Conservation (phyloP, 2,797 vertebrate genomes). For the Eurystomus glaucurus region DNA sequence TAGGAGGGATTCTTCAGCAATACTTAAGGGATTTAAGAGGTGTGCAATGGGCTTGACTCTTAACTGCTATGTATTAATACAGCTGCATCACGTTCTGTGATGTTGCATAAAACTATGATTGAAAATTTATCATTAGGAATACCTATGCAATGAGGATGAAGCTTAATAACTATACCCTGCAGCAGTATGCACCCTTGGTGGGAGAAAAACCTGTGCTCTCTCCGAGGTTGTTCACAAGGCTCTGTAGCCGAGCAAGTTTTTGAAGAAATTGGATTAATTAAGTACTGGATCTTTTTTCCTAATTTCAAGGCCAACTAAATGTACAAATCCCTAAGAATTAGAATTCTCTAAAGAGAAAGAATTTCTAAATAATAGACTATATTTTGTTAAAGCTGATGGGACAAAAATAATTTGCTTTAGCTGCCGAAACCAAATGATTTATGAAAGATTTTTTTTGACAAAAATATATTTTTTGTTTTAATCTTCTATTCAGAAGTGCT, state of each 20-base stretch:
- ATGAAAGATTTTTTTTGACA: constrained; percentile 40
- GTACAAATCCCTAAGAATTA: not conserved
- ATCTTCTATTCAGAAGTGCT: not conserved
- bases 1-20: not conserved
- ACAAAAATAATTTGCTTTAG: constrained; percentile 15
- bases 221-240: not conserved
- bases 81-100: not conserved
- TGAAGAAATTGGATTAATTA: not conserved
- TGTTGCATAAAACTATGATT: not conserved
- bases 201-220: fast-evolving
- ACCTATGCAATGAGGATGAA: not conserved
- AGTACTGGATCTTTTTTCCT: not conserved
- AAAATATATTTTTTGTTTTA: constrained; percentile 53
- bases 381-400: constrained; percentile 16
- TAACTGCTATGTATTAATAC: not conserved
- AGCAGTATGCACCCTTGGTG: not conserved
- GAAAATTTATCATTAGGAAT: not conserved
- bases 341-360: not conserved
- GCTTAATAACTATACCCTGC: not conserved
- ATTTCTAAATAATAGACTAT: not conserved
- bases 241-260: not conserved
- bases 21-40: not conserved
- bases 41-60: not conserved
- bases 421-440: constrained; percentile 15
- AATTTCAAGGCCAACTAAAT: not conserved